A percentile compares a stretch with the other conserved stretches of the same genome.
These are phyloP conservation scores for Watsonalla cultraria DNA, from an alignment of 2,888 invertebrate species.

Conservation along the genomic window DNA sequence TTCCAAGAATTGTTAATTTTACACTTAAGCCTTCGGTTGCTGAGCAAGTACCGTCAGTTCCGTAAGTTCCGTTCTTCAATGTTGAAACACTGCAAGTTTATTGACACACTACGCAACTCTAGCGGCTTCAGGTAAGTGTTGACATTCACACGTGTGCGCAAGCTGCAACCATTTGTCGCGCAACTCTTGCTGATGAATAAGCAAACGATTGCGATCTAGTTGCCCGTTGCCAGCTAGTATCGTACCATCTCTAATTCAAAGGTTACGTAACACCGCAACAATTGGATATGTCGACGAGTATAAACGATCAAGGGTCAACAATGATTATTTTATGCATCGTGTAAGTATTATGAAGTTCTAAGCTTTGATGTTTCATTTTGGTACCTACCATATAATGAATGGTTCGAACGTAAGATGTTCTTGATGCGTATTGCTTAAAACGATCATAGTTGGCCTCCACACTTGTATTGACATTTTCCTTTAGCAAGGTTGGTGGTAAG, in stretches of 20 bases:
- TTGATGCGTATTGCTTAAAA: too few species aligned
- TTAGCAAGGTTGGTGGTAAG: constrained; percentile 55
- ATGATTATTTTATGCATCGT: too few species aligned
- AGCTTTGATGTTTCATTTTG: too few species aligned
- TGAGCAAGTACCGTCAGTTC: neutral
- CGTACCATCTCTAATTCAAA: constrained; percentile 8
- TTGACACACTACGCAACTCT: constrained; percentile 5
- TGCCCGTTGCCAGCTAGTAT: neutral
- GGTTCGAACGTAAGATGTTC: too few species aligned
- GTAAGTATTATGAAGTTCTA: too few species aligned
- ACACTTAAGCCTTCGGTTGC: neutral
- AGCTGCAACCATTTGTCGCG: constrained; percentile 1
- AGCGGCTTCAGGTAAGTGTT: neutral
- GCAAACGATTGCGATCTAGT: neutral
- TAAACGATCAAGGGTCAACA: too few species aligned
- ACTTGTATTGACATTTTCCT: constrained; percentile 56
- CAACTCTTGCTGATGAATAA: constrained; percentile 1
- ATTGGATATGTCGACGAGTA: too few species aligned
- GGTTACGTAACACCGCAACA: constrained; percentile 8
- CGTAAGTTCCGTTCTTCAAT: neutral
- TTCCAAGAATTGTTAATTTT: neutral
- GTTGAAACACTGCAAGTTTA: neutral
- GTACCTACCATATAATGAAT: too few species aligned
- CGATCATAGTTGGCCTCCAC: constrained; percentile 30
- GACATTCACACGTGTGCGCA: constrained; percentile 1